Evolutionary conservation across 2,797 vertebrate species (phyloP).

Genomic region (Propithecus perrieri): DNA sequence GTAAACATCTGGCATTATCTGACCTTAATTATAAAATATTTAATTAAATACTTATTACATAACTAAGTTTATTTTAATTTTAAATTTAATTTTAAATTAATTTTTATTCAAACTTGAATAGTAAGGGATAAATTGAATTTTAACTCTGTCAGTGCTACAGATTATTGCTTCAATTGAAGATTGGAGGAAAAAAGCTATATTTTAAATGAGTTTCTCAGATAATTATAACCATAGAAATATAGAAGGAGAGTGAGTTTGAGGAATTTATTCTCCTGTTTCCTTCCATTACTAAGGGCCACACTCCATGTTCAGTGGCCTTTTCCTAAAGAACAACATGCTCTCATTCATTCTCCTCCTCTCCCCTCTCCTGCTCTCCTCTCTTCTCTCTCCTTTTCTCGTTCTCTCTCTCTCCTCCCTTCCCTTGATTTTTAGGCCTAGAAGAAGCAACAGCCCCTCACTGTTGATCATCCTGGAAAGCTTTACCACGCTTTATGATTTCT

Average conservation of each 20-base stretch:
- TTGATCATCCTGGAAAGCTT: neutral
- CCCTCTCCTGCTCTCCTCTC: neutral
- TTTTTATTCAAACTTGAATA: neutral
- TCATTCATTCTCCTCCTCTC: neutral
- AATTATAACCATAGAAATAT: neutral
- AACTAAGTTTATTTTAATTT: neutral
- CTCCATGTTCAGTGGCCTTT: neutral
- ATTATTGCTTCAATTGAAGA: neutral
- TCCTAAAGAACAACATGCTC: neutral
- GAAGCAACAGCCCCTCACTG: neutral
- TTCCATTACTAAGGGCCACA: neutral
- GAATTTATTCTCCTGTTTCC: neutral
- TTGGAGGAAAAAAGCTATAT: neutral
- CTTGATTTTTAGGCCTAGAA: neutral
- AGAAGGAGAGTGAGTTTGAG: neutral
- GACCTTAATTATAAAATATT: neutral
- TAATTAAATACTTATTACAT: neutral
- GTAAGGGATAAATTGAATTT: neutral
- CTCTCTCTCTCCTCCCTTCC: neutral
- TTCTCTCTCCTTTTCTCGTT: neutral
- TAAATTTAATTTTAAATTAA: neutral
- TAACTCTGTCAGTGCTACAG: neutral
- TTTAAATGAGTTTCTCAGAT: conserved; percentile 9
- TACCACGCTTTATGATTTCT: neutral
- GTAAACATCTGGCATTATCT: neutral